Base-by-base conservation (phyloP, 2,113 vertebrate species). In the Grammomys surdaster region DNA sequence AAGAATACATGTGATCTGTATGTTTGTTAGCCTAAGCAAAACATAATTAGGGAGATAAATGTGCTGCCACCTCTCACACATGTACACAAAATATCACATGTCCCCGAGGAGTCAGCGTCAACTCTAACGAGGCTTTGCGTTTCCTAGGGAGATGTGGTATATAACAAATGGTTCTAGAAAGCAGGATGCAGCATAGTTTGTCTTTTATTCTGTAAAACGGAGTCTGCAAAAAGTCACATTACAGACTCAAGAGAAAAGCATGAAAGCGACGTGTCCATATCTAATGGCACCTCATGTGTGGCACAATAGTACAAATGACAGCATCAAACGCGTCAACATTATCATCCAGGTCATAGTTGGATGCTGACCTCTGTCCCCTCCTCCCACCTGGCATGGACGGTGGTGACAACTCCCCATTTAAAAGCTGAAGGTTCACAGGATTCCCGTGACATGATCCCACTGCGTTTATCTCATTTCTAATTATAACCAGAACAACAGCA, bases 1-100 rank as follows among this genome's bases (percentile, higher is more conserved):
- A 43, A 84, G 73, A 86, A 88, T 9, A 43, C 54, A 73, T 88
- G 94, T 56, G 24, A 72, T 90, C 95, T 94, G 58, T 70, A 65
- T 72, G 76, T 95, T 88, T 17, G 19, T 73, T 31, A 77, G 60
- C 26, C 58, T 90, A 88, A 89, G 89, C 94, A 96, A 95, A 96
- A 96, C 91, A 51, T 78, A 86, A 94, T 84, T 86, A 93, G 85
- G 88, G 88, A 90, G 95, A 94, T 65, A 70, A 28, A 78, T 90
- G 65, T 63, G 70, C 92, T 90, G 85, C 70, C 85, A 93, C 70
- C 48, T 89, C 78, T 56, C 40, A 60, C 56, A 65, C n/a, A 63
- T 13, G 90, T 51, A 77, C 84, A 85, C 69, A 86, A 88, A 81
- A 24, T 51, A 75, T 77, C 75, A 24, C 56, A 75, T 33, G n/a